These are phyloP conservation scores for Sinocyclocheilus rhinocerous DNA, from an alignment of 2,113 vertebrate genomes.

Conservation along the genomic window DNA sequence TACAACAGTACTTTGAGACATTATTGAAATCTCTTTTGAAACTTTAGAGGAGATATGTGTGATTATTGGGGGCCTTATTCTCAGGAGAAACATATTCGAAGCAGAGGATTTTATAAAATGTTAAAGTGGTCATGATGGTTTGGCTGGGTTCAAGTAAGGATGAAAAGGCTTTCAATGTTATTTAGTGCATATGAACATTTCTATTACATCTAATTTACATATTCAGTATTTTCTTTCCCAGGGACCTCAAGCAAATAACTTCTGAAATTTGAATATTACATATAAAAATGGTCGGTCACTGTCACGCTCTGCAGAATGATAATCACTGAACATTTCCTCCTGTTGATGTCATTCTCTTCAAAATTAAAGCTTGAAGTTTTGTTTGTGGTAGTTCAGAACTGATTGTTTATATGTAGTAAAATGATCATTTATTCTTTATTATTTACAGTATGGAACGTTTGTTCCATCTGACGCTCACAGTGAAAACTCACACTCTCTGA, in stretches of 20 bases:
- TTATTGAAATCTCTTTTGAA: no score
- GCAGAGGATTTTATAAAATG: not conserved
- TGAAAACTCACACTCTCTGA: conserved; percentile 17
- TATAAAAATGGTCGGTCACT: not conserved
- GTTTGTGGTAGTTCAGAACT: not conserved
- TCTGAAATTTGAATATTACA: not conserved
- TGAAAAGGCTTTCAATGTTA: not conserved
- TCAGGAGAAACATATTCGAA: not conserved
- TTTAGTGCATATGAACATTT: not conserved
- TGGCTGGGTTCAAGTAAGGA: not conserved
- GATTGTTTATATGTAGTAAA: not conserved
- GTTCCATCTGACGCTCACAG: not conserved
- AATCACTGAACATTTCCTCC: not conserved
- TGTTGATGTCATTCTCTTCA: not conserved
- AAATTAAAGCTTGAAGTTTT: not conserved
- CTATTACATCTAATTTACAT: not conserved
- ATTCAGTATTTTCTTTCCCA: not conserved
- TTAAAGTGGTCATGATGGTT: not conserved
- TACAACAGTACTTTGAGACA: no score
- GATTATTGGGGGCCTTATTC: not conserved
- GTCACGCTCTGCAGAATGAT: not conserved
- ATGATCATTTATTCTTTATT: not conserved
- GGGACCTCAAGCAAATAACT: not conserved
- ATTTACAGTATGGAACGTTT: not conserved
- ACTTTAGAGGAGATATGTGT: not conserved